Conservation (phyloP, 2,113 vertebrate species). For the Pluvialis apricaria region DNA sequence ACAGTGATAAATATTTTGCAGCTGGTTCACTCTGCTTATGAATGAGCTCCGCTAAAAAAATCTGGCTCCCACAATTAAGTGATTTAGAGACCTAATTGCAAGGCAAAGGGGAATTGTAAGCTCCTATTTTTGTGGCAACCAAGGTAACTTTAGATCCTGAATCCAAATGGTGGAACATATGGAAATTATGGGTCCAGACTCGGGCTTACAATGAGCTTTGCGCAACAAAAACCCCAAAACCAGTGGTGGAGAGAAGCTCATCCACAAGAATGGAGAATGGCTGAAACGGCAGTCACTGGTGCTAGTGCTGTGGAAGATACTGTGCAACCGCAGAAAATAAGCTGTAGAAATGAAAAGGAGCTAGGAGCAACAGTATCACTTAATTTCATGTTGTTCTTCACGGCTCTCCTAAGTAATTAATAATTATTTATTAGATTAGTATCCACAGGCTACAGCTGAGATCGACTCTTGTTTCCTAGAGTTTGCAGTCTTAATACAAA, state of each 20-base stretch:
- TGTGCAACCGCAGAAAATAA: neutral
- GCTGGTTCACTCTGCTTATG: slow-evolving; percentile 39
- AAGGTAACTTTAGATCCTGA: slow-evolving; percentile 34
- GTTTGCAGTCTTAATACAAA: neutral
- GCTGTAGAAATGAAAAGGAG: neutral
- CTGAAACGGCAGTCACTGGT: neutral
- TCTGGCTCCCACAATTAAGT: slow-evolving; percentile 39
- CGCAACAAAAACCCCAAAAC: neutral
- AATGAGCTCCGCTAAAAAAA: slow-evolving; percentile 38
- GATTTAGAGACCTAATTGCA: slow-evolving; percentile 54
- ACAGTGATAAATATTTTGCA: slow-evolving; percentile 52
- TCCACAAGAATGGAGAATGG: neutral
- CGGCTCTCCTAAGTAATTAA: neutral
- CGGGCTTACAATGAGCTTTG: neutral
- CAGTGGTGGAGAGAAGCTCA: neutral
- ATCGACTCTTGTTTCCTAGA: neutral
- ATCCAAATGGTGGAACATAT: neutral
- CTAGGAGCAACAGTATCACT: neutral
- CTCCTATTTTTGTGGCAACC: slow-evolving; percentile 34
- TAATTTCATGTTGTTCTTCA: neutral
- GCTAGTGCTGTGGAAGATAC: neutral
- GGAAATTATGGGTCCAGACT: neutral
- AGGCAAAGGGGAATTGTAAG: slow-evolving; percentile 41
- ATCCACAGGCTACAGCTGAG: neutral
- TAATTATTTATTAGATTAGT: neutral